Conservation (phyloP, 2,113 vertebrate genomes). For the Craseonycteris thonglongyai region DNA sequence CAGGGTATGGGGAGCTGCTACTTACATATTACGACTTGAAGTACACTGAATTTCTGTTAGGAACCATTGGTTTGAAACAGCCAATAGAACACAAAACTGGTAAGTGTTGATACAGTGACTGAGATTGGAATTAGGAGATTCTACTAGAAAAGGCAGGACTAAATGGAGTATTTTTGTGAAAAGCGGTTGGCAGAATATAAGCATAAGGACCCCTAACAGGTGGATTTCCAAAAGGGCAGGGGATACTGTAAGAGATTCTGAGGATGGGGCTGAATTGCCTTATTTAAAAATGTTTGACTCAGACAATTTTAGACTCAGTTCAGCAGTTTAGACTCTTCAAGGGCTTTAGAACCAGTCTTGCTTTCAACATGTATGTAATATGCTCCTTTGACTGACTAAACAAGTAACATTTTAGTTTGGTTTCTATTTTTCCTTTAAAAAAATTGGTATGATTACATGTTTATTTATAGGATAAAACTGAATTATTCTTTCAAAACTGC, state of each 20-base stretch:
- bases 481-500: neutral
- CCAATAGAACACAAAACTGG: neutral
- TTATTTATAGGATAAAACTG: neutral
- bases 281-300: neutral
- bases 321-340: neutral
- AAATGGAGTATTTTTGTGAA: neutral
- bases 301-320: neutral
- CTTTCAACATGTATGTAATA: neutral
- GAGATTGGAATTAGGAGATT: neutral
- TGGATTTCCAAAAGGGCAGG: neutral
- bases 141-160: neutral
- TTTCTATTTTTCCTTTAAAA: neutral
- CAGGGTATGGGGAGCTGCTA: neutral
- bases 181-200: neutral
- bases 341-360: neutral
- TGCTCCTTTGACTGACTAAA: neutral
- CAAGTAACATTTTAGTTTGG: neutral
- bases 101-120: neutral
- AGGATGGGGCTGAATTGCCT: neutral
- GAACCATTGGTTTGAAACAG: neutral
- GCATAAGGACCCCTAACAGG: neutral
- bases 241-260: neutral
- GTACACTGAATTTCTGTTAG: neutral
- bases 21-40: neutral
- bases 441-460: neutral